These are phyloP conservation scores for Leptura quadrifasciata DNA, from an alignment of 2,888 invertebrate genomes.

Conservation along the genomic window DNA sequence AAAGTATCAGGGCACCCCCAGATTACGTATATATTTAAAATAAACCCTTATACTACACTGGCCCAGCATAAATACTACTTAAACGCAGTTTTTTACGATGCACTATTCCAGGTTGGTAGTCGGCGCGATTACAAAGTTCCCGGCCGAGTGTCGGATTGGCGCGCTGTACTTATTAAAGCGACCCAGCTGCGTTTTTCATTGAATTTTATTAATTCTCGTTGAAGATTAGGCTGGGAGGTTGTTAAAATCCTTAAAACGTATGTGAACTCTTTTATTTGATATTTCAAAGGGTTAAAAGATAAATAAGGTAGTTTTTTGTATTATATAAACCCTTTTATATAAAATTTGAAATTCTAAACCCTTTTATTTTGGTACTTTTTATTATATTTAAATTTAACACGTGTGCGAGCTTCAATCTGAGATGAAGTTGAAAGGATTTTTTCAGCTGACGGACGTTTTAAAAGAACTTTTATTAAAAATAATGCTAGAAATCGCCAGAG, in stretches of 20 bases:
- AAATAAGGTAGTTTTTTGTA: conserved; percentile 65
- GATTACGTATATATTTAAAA: conserved; percentile 56
- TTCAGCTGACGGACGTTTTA: conserved; percentile 42
- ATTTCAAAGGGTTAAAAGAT: conserved; percentile 65
- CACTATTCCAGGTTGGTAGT: conserved; percentile 38
- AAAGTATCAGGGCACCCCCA: conserved; percentile 53
- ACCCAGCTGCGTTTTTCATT: conserved; percentile 44
- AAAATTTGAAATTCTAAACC: conserved; percentile 68
- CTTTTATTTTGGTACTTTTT: conserved; percentile 69
- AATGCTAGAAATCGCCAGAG: conserved; percentile 4
- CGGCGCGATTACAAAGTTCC: conserved; percentile 47
- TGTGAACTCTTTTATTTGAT: conserved; percentile 59
- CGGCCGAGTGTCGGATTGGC: conserved; percentile 35
- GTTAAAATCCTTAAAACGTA: conserved; percentile 59
- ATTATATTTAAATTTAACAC: conserved; percentile 67
- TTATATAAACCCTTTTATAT: conserved; percentile 57
- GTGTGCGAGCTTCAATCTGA: conserved; percentile 53
- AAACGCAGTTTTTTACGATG: conserved; percentile 55
- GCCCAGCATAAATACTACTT: conserved; percentile 57
- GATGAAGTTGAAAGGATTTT: conserved; percentile 45
- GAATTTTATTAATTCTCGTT: conserved; percentile 39
- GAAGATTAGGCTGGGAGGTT: conserved; percentile 45
- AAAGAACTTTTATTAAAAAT: conserved; percentile 34
- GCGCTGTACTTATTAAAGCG: conserved; percentile 41
- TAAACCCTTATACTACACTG: conserved; percentile 55